A percentile compares a stretch with the other conserved stretches of the same genome.
phyloP scores from a whole-genome alignment of 2,888 invertebrate species.

The Tricholauxania praeusta region DNA sequence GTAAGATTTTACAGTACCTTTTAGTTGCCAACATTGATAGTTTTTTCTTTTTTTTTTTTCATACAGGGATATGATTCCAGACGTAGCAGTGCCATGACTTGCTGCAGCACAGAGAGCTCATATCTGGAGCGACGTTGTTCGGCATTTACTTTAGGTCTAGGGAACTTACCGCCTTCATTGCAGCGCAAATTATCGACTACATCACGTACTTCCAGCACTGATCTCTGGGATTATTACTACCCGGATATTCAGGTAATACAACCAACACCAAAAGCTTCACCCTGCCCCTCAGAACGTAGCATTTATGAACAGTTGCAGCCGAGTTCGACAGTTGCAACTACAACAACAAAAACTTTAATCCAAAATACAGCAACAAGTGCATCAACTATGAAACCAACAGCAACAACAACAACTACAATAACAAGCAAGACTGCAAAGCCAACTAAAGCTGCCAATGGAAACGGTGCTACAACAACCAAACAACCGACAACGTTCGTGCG shows the following conservation, averaged over 20 bases:
- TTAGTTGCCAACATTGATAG: slow-evolving; percentile 1
- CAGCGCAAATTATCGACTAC: slow-evolving; percentile 64
- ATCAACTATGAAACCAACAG: slow-evolving; percentile 39
- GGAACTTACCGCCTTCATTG: slow-evolving; percentile 70
- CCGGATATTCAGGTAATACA: slow-evolving; percentile 80
- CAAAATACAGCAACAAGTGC: slow-evolving; percentile 42
- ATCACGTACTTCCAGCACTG: slow-evolving; percentile 64
- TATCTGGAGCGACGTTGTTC: slow-evolving; percentile 86
- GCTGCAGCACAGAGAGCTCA: slow-evolving; percentile 87
- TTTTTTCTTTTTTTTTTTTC: slow-evolving; percentile 12
- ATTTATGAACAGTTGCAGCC: slow-evolving; percentile 54
- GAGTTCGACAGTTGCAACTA: slow-evolving; percentile 41
- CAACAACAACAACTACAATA: slow-evolving; percentile 41
- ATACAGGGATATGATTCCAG: slow-evolving; percentile 69
- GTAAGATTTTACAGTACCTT: slow-evolving; percentile 52
- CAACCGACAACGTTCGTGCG: slow-evolving; percentile 56
- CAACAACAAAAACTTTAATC: slow-evolving; percentile 37
- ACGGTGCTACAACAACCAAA: slow-evolving; percentile 28
- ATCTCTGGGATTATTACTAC: slow-evolving; percentile 72
- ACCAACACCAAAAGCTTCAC: slow-evolving; percentile 86
- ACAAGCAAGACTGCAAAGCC: slow-evolving; percentile 40
- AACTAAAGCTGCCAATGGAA: slow-evolving; percentile 36
- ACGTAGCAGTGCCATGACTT: slow-evolving; percentile 84
- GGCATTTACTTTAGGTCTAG: slow-evolving; percentile 80
- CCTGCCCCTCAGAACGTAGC: slow-evolving; percentile 76